Conservation (phyloP, 2,888 invertebrate genomes). For the Rapana venosa region DNA sequence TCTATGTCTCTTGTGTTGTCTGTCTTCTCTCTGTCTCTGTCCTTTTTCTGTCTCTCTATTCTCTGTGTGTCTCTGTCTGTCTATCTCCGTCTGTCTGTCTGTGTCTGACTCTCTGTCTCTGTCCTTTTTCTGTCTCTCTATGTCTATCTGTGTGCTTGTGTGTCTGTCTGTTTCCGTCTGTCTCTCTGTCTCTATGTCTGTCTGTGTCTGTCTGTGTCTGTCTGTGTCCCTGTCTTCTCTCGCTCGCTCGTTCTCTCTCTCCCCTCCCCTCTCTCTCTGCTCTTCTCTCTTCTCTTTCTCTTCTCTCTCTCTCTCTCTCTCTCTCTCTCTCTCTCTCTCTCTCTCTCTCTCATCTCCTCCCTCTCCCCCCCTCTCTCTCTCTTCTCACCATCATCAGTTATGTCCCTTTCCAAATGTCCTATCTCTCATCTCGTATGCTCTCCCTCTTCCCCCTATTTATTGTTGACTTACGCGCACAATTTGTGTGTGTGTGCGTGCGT, state of each 20-base stretch:
- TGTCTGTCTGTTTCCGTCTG: background rate
- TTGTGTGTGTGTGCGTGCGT: no score
- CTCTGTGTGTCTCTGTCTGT: background rate
- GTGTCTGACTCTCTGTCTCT: background rate
- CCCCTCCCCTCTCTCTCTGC: background rate
- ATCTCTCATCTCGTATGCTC: no score
- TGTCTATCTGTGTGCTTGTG: slow-evolving; percentile 10
- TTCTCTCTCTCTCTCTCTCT: background rate
- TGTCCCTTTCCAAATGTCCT: no score
- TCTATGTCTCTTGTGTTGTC: background rate
- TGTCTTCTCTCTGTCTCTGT: no score
- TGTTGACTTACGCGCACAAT: no score
- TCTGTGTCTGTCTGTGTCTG: background rate
- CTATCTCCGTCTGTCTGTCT: background rate
- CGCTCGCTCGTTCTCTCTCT: background rate
- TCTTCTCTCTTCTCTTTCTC: background rate
- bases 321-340: background rate
- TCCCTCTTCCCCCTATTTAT: no score
- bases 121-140: background rate
- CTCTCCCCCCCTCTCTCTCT: no score
- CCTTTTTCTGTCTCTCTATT: no score
- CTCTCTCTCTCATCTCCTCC: background rate
- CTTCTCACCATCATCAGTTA: no score
- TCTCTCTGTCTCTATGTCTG: background rate
- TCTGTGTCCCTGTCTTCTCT: background rate